phyloP scores from a whole-genome alignment of 2,113 vertebrate genomes.

The Ochotona curzoniae region DNA sequence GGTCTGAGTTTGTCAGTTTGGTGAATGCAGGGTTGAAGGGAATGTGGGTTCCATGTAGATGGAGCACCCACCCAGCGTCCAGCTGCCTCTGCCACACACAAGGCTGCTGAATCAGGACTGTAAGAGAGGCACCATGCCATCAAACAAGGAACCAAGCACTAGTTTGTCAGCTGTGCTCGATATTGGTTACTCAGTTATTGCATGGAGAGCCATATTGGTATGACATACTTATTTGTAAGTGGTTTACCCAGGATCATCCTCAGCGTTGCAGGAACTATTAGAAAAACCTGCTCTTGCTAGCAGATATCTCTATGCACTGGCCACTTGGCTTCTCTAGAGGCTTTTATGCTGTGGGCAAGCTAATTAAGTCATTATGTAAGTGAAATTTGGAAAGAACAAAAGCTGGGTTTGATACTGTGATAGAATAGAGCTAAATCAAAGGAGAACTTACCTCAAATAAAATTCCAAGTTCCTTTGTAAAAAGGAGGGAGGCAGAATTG shows the following conservation, averaged over 20 bases:
- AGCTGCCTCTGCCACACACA: background rate
- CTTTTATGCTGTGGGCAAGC: background rate
- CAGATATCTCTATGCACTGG: background rate
- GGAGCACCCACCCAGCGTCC: background rate
- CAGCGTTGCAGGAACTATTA: background rate
- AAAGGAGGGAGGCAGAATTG: background rate
- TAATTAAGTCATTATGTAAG: background rate
- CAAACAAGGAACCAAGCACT: background rate
- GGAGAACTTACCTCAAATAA: slow-evolving; percentile 2
- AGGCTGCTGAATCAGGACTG: background rate
- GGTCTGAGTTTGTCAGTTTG: background rate
- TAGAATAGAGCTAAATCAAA: background rate
- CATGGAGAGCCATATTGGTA: background rate
- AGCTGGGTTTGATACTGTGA: background rate
- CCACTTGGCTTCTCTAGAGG: background rate
- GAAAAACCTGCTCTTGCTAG: background rate
- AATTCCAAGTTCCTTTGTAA: background rate
- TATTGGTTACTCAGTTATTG: background rate
- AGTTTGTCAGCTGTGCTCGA: background rate
- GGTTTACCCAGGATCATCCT: background rate
- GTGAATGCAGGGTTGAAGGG: background rate
- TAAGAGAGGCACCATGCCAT: background rate
- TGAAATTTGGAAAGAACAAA: background rate
- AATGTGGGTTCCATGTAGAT: background rate
- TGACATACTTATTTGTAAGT: background rate